phyloP scores from a whole-genome alignment of 2,113 vertebrate species.

The Haemorhous mexicanus region DNA sequence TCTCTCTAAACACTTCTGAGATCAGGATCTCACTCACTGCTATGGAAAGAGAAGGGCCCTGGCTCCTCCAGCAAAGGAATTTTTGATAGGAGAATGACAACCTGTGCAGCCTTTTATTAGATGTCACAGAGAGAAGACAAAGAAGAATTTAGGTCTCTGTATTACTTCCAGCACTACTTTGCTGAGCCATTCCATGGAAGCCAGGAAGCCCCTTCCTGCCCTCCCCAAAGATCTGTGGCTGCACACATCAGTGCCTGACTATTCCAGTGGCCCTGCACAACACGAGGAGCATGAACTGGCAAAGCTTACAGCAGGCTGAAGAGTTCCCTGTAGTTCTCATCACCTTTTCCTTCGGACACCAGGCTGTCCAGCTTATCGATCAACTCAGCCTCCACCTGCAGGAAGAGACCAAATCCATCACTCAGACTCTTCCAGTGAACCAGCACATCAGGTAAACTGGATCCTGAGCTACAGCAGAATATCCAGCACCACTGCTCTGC shows the following conservation, averaged over 20 bases:
- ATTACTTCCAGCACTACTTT: not conserved
- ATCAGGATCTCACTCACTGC: not conserved
- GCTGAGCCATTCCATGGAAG: not conserved
- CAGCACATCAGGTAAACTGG: not conserved
- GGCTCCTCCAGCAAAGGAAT: not conserved
- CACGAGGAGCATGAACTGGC: not conserved
- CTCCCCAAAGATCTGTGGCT: not conserved
- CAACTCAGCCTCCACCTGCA: slow-evolving; percentile 92
- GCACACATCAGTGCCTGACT: not conserved
- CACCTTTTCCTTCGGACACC: slow-evolving; percentile 95
- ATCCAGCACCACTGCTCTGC: not conserved
- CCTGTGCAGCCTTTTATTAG: not conserved
- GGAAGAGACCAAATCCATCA: not conserved
- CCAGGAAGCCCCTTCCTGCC: not conserved
- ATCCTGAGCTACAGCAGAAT: not conserved
- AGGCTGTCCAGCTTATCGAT: slow-evolving; percentile 97
- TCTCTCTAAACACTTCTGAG: not conserved
- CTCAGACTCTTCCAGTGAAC: not conserved
- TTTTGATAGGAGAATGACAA: not conserved
- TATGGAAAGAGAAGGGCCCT: not conserved
- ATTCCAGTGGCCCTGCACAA: not conserved
- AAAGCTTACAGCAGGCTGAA: slow-evolving; percentile 92
- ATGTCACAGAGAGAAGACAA: not conserved
- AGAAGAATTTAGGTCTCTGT: not conserved
- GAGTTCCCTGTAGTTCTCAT: slow-evolving; percentile 95